phyloP scores from a whole-genome alignment of 2,888 invertebrate species.

The Theodoxus fluviatilis region DNA sequence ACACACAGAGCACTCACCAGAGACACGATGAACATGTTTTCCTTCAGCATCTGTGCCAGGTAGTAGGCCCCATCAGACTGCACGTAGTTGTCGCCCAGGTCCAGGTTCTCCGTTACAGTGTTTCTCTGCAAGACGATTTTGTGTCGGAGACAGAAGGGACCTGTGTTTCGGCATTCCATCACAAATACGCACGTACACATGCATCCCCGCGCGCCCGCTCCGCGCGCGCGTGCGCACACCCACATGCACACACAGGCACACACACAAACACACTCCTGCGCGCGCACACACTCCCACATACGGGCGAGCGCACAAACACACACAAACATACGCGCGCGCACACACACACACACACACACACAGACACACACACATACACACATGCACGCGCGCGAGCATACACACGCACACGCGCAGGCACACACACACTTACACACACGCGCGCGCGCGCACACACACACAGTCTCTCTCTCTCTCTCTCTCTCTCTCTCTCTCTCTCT shows the following conservation, averaged over 20 bases:
- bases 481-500: not conserved
- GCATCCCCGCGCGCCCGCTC: too few species aligned
- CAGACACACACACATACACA: not conserved
- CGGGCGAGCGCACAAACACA: too few species aligned
- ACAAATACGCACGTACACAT: too few species aligned
- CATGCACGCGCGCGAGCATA: not conserved
- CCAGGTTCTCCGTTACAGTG: conserved; percentile 59
- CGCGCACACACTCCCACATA: too few species aligned
- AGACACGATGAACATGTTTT: conserved; percentile 58
- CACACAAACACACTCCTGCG: not conserved
- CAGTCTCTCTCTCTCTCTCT: not conserved
- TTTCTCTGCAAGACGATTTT: conserved; percentile 46
- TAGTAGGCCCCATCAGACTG: conserved; percentile 51
- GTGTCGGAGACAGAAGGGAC: too few species aligned
- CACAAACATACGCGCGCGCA: not conserved
- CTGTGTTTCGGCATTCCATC: too few species aligned
- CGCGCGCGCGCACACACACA: conserved; percentile 16
- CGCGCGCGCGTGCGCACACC: too few species aligned
- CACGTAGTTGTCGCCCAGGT: conserved; percentile 59
- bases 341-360: not conserved
- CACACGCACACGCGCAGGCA: not conserved
- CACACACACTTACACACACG: too few species aligned
- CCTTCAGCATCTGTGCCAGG: conserved; percentile 54
- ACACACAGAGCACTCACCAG: conserved; percentile 44
- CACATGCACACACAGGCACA: not conserved